Percentiles rank a stretch among this genome's conserved stretches.
Conservation (phyloP, 2,113 vertebrate genomes). For the Cygnus buccinator region DNA sequence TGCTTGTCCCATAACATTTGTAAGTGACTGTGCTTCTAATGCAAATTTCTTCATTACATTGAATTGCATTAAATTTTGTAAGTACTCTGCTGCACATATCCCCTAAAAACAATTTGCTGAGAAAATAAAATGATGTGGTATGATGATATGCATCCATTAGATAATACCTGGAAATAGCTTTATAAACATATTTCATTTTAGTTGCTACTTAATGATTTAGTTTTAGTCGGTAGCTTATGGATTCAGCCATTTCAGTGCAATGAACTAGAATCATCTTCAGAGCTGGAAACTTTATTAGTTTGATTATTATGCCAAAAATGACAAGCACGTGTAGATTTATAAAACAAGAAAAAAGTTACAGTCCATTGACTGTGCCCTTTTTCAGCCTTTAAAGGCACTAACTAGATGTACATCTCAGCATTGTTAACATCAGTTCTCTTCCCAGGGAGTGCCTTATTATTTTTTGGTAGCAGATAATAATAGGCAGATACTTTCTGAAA, state of each 20-base stretch:
- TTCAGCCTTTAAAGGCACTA: conserved; percentile 3
- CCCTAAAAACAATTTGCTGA: conserved; percentile 71
- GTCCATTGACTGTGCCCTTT: conserved; percentile 36
- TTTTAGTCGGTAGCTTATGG: conserved; percentile 62
- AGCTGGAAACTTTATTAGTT: conserved; percentile 68
- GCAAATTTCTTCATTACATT: conserved; percentile 75
- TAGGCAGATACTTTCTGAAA: neutral
- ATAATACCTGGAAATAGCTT: conserved; percentile 66
- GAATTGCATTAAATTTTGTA: conserved; percentile 73
- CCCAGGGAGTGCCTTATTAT: neutral
- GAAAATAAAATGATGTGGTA: conserved; percentile 72
- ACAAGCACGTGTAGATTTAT: conserved; percentile 46
- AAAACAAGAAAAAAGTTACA: conserved; percentile 49
- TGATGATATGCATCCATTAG: conserved; percentile 53
- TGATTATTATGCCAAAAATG: conserved; percentile 69
- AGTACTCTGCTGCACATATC: conserved; percentile 66
- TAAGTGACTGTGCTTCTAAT: conserved; percentile 72
- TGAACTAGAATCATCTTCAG: conserved; percentile 48
- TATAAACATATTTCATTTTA: conserved; percentile 73
- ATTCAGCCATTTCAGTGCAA: conserved; percentile 44
- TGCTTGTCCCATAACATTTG: conserved; percentile 70
- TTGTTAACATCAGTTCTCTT: neutral
- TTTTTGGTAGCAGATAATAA: neutral
- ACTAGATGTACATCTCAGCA: neutral
- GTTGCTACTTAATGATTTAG: conserved; percentile 68